phyloP scores from a whole-genome alignment of 1,140 invertebrate species.

The Eriosoma lanigerum region DNA sequence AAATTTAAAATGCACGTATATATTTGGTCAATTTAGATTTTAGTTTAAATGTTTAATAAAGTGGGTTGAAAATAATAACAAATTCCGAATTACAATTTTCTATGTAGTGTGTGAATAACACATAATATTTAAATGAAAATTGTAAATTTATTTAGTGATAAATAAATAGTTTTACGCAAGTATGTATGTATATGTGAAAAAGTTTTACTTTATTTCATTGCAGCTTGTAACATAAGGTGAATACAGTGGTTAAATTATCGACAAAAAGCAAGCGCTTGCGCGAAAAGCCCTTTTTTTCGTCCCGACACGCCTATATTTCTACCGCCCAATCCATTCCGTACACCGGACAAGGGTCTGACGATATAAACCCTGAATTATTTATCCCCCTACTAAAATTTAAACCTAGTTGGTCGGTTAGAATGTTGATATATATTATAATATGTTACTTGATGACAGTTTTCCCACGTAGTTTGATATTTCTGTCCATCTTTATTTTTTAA shows the following conservation, averaged over 20 bases:
- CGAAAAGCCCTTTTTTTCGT: constrained; percentile 32
- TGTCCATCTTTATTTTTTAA: constrained; percentile 41
- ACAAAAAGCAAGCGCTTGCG: constrained; percentile 48
- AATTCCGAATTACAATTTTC: too few relatives aligned
- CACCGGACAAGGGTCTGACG: constrained; percentile 47
- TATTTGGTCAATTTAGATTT: too few relatives aligned
- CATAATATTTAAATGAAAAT: too few relatives aligned
- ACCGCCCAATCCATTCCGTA: constrained; percentile 31
- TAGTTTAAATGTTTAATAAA: too few relatives aligned
- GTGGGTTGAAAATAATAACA: too few relatives aligned
- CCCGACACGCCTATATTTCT: constrained; percentile 24
- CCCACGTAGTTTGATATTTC: constrained; percentile 40
- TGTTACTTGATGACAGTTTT: constrained; percentile 41
- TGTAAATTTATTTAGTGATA: too few relatives aligned
- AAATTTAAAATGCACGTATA: too few relatives aligned
- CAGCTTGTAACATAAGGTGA: neutral
- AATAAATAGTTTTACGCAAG: too few relatives aligned
- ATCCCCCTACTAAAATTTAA: constrained; percentile 1
- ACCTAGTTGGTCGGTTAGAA: neutral
- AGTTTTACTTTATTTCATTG: neutral
- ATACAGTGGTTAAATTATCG: constrained; percentile 26
- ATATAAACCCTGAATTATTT: constrained; percentile 50
- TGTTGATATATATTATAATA: neutral
- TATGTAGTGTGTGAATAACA: too few relatives aligned
- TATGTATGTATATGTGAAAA: neutral